Evolutionary conservation across 2,113 vertebrate genomes (phyloP).

Genomic region (Phrynosoma blainvillii): DNA sequence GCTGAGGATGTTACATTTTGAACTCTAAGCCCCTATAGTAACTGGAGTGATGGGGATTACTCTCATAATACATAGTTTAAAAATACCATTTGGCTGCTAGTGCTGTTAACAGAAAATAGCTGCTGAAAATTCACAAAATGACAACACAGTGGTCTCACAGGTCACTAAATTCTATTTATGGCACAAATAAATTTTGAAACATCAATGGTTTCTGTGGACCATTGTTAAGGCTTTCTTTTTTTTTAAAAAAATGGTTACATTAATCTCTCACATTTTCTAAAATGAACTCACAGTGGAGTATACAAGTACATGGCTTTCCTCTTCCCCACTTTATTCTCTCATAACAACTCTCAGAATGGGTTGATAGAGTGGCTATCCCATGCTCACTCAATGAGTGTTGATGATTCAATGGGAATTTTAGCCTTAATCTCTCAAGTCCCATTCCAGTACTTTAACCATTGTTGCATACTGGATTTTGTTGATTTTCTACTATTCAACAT

Average conservation of each 20-base stretch:
- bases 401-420: background rate
- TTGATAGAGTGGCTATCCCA: background rate
- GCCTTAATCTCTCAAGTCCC: background rate
- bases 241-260: background rate
- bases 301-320: too few species aligned
- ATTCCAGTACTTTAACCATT: background rate
- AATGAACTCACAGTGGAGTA: background rate
- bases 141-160: background rate
- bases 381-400: background rate
- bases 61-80: background rate
- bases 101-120: background rate
- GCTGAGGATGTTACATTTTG: conserved; percentile 11
- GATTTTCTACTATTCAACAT: background rate
- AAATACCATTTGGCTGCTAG: conserved; percentile 2
- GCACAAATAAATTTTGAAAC: background rate
- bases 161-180: background rate
- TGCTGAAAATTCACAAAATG: background rate
- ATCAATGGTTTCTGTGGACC: background rate
- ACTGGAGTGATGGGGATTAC: background rate
- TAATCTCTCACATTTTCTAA: background rate
- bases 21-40: conserved; percentile 10
- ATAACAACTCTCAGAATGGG: background rate
- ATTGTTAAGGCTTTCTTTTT: too few species aligned
- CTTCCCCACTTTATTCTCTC: background rate
- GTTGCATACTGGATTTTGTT: background rate